Evolutionary conservation across 2,888 invertebrate genomes (phyloP).

Genomic region (Prosapia bicincta): DNA sequence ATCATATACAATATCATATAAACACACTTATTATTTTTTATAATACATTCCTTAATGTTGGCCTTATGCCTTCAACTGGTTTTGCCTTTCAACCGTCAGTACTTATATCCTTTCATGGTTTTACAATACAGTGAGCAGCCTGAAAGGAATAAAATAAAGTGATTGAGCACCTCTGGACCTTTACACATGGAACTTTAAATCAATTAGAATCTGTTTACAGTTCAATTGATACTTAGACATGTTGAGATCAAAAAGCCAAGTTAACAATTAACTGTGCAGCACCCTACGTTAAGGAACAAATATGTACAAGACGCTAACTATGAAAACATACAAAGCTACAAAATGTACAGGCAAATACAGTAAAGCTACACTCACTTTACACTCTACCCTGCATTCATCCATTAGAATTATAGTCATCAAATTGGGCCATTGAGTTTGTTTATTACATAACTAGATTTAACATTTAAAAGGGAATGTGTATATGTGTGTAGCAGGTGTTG

Average conservation of each 20-base stretch:
- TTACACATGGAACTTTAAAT: background rate
- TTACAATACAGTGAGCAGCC: background rate
- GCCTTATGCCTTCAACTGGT: background rate
- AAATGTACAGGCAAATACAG: background rate
- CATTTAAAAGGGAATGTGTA: background rate
- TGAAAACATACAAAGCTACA: background rate
- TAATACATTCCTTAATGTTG: background rate
- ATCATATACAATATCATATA: background rate
- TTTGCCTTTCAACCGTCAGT: background rate
- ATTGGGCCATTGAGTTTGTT: background rate
- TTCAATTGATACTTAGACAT: background rate
- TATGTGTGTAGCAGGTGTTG: background rate
- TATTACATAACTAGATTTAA: background rate
- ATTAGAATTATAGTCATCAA: conserved; percentile 2
- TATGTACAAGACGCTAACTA: background rate
- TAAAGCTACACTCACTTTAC: background rate
- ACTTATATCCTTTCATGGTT: background rate
- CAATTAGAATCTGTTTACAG: background rate
- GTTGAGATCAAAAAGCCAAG: background rate
- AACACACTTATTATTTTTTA: background rate
- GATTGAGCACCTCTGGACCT: background rate
- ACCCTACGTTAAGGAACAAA: background rate
- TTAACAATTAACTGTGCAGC: background rate
- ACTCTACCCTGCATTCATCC: background rate
- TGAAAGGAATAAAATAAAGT: background rate